Evolutionary conservation across 2,113 vertebrate genomes (phyloP), one percentile per base, ranked within the genome.

Genomic region (Psophia crepitans): DNA sequence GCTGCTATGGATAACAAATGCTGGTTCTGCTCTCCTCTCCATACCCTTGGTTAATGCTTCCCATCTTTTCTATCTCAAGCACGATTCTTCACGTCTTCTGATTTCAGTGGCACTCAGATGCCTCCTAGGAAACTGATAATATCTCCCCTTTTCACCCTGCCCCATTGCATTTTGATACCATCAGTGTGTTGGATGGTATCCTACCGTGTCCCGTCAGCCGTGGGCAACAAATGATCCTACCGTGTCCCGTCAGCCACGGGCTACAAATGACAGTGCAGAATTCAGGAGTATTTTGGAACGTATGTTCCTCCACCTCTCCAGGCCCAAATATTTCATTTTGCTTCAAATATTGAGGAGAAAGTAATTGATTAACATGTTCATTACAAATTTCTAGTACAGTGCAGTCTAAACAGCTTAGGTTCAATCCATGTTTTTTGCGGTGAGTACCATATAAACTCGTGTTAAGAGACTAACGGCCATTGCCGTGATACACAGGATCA

Each of bases 311-410:
- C 22, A 27, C 8, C n/a, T 89, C 60, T 84, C 89, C 3, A 2
- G 73, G 64, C 48, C 48, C 32, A 35, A 63, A 66, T 90, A 35
- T 60, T 68, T 82, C 35, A 33, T 54, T 70, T 32, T 64, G 14
- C 49, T 75, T 51, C 22, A 51, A 66, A 58, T 83, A 15, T 16
- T 11, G 4, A n/a, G 8, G 73, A 96, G 91, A 80, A 97, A 91
- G 43, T 60, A 63, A 84, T 82, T 11, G 9, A 71, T 87, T 84
- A 95, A 87, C 12, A 0, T 32, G 1, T 70, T 92, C 73, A 35
- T 96, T 96, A 84, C 69, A 94, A 56, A 81, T 66, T 95, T 87
- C 93, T 84, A 76, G 51, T 75, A 35, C 51, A 75, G 86, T 35
- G 39, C 27, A 89, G 57, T 53, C 69, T 43, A 81, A 87, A 81